Evolutionary conservation across 2,888 invertebrate species (phyloP).

Genomic region (Thumatha senex): DNA sequence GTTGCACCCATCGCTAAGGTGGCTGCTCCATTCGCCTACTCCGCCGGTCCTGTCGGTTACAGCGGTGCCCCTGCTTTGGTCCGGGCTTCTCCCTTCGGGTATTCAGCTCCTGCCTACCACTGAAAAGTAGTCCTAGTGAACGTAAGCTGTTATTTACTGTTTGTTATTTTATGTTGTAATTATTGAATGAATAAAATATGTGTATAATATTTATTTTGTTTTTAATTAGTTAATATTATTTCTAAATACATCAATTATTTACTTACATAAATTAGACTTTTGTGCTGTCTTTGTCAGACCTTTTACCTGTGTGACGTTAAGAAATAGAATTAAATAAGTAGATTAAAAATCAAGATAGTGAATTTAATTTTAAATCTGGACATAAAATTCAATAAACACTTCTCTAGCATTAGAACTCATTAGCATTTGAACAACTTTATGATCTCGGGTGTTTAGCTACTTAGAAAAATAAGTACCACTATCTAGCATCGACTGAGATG

Average conservation of each 20-base stretch:
- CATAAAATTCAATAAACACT: too few species aligned
- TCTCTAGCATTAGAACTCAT: too few species aligned
- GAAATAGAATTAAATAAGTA: too few species aligned
- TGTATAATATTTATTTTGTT: background rate
- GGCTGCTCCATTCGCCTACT: conserved; percentile 1
- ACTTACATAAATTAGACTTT: too few species aligned
- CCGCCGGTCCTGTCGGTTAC: conserved; percentile 43
- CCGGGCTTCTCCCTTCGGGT: background rate
- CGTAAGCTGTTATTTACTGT: background rate
- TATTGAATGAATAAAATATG: background rate
- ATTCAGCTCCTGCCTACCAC: background rate
- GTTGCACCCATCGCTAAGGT: conserved; percentile 33
- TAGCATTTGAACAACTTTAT: too few species aligned
- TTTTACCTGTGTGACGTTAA: too few species aligned
- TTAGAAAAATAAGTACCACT: too few species aligned
- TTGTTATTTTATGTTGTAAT: background rate
- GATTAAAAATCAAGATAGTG: too few species aligned
- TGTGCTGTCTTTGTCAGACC: background rate
- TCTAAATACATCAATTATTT: background rate
- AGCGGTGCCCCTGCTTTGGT: background rate
- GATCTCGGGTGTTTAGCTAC: too few species aligned
- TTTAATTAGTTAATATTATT: background rate
- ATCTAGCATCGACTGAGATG: too few species aligned
- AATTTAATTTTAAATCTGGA: too few species aligned
- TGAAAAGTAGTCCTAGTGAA: background rate